Conservation (phyloP, 1,140 invertebrate genomes). For the Orchesella cincta region DNA sequence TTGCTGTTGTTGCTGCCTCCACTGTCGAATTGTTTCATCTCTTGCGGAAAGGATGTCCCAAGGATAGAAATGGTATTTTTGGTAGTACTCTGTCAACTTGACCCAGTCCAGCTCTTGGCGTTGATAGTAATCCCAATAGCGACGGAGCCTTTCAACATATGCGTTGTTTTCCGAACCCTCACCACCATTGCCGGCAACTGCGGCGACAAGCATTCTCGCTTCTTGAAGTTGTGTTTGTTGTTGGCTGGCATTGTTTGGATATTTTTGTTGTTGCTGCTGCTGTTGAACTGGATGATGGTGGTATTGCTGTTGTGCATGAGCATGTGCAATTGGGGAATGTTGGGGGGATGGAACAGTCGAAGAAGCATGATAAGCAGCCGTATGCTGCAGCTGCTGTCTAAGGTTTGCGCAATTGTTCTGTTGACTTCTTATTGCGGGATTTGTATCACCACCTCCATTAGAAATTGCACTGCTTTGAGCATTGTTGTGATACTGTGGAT, state of each 20-base stretch:
- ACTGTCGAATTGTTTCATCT: conserved; percentile 10
- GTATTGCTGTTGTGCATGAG: not conserved
- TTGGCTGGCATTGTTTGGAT: not conserved
- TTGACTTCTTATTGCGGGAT: not conserved
- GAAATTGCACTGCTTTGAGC: not conserved
- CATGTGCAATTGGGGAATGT: not conserved
- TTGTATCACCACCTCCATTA: not conserved
- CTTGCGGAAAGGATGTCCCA: conserved; percentile 6
- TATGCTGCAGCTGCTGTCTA: not conserved
- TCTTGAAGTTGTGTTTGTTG: conserved; percentile 9
- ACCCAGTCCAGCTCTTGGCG: not conserved
- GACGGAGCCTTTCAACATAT: not conserved
- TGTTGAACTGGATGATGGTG: not conserved
- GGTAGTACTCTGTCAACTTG: not conserved
- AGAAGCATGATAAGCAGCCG: no score
- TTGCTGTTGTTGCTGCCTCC: not conserved
- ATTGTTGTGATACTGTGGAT: not conserved
- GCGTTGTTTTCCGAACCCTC: no score
- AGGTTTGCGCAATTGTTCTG: not conserved
- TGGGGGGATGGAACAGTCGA: not conserved
- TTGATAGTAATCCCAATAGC: not conserved
- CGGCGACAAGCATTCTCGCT: no score
- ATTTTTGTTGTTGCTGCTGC: not conserved
- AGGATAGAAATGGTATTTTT: conserved; percentile 14
- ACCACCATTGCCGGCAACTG: no score